A percentile compares a stretch with the other conserved stretches of the same genome.
These are phyloP conservation scores for Tylochromis polylepis DNA, from an alignment of 2,113 vertebrate genomes.

Conservation along the genomic window DNA sequence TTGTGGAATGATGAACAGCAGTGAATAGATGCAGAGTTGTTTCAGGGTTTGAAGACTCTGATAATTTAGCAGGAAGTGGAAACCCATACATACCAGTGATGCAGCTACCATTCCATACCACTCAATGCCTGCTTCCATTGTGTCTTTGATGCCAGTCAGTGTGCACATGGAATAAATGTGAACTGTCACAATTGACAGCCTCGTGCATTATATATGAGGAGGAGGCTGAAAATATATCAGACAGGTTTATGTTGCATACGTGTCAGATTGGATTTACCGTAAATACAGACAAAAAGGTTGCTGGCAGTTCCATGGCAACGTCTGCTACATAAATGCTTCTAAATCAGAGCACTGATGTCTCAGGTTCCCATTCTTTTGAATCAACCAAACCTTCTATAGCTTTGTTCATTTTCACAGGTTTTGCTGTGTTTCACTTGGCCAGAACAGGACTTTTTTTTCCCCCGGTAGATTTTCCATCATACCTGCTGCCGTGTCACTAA, in stretches of 20 bases:
- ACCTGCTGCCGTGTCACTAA: not conserved
- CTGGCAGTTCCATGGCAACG: not conserved
- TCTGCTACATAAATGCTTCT: not conserved
- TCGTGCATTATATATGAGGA: not conserved
- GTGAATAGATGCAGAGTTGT: not conserved
- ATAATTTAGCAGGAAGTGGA: not conserved
- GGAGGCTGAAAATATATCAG: constrained; percentile 1
- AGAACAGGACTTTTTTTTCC: not conserved
- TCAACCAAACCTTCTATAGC: not conserved
- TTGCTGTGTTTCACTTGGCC: not conserved
- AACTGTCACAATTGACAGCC: not conserved
- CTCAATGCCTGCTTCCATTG: not conserved
- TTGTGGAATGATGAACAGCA: not conserved
- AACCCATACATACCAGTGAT: not conserved
- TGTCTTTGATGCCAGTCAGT: not conserved
- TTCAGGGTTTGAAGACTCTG: not conserved
- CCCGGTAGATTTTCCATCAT: not conserved
- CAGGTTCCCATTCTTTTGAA: not conserved
- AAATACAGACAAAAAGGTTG: not conserved
- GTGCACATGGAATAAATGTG: not conserved
- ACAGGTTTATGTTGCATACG: not conserved
- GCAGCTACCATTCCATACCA: not conserved
- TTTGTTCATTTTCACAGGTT: not conserved
- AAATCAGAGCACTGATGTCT: not conserved
- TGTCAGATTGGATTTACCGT: not conserved